Evolutionary conservation across 1,140 invertebrate genomes (phyloP).

Genomic region (Penaeus vannamei): DNA sequence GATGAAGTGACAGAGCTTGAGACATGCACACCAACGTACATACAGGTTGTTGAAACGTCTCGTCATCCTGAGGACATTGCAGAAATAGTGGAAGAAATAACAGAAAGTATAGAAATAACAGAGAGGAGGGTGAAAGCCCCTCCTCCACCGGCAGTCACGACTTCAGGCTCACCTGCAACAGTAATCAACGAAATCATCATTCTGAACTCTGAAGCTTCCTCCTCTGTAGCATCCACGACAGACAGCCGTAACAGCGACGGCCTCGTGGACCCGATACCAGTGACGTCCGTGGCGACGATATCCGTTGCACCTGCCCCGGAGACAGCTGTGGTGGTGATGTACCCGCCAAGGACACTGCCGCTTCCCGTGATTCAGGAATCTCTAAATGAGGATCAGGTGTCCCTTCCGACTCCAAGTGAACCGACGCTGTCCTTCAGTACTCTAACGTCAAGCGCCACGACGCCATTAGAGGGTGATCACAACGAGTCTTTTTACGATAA

Average conservation of each 20-base stretch:
- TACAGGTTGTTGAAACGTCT: neutral
- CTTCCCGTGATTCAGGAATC: constrained; percentile 55
- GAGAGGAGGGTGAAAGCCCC: no score
- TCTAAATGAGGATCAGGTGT: constrained; percentile 48
- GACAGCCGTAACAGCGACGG: neutral
- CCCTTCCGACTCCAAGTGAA: constrained; percentile 45
- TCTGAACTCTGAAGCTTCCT: neutral
- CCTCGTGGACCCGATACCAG: constrained; percentile 17
- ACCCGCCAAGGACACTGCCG: constrained; percentile 42
- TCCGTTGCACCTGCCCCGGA: constrained; percentile 36
- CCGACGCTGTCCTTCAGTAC: constrained; percentile 29
- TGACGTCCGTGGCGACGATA: constrained; percentile 45
- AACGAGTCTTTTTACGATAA: constrained; percentile 63
- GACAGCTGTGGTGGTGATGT: constrained; percentile 12
- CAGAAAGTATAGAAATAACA: no score
- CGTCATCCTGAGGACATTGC: neutral
- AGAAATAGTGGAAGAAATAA: neutral
- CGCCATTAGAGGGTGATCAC: constrained; percentile 42
- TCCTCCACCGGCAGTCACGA: neutral
- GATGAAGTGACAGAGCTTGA: constrained; percentile 31
- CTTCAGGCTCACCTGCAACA: neutral
- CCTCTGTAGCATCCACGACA: neutral
- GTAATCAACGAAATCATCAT: neutral
- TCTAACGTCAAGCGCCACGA: constrained; percentile 36
- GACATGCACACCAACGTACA: neutral